Conservation (phyloP, 1,140 invertebrate genomes). For the Metopolophium dirhodum region DNA sequence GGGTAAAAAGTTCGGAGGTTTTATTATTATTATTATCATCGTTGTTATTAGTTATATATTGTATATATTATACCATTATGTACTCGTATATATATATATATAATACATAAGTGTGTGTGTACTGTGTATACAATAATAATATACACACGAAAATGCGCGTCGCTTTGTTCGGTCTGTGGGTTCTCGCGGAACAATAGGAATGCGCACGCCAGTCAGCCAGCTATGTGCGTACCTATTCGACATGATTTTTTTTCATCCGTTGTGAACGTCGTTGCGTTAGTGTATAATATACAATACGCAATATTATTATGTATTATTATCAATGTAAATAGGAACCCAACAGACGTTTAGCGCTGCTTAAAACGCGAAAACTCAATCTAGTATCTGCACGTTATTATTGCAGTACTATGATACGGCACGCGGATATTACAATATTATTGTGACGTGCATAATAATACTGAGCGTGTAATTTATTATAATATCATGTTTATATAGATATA, state of each 20-base stretch:
- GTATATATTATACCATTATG: background rate
- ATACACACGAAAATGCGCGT: background rate
- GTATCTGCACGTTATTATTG: too few relatives aligned
- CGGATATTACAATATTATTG: too few relatives aligned
- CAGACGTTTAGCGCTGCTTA: background rate
- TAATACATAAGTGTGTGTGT: background rate
- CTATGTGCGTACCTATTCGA: background rate
- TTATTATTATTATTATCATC: background rate
- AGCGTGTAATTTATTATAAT: too few relatives aligned
- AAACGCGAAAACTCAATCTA: background rate
- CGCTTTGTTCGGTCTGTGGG: slow-evolving; percentile 7
- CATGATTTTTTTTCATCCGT: slow-evolving; percentile 23
- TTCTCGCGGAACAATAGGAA: slow-evolving; percentile 19
- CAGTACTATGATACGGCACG: too few relatives aligned
- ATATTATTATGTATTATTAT: background rate
- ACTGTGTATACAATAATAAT: background rate
- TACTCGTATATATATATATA: background rate
- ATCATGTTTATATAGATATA: background rate
- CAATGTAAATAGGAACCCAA: background rate
- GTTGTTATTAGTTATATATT: slow-evolving; percentile 18
- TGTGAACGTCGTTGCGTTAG: background rate
- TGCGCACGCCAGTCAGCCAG: background rate
- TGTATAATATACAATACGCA: background rate
- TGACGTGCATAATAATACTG: too few relatives aligned
- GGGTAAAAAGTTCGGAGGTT: background rate